These are phyloP conservation scores for Drosophila pseudotakahashii DNA, from an alignment of 2,888 invertebrate species.

Conservation along the genomic window DNA sequence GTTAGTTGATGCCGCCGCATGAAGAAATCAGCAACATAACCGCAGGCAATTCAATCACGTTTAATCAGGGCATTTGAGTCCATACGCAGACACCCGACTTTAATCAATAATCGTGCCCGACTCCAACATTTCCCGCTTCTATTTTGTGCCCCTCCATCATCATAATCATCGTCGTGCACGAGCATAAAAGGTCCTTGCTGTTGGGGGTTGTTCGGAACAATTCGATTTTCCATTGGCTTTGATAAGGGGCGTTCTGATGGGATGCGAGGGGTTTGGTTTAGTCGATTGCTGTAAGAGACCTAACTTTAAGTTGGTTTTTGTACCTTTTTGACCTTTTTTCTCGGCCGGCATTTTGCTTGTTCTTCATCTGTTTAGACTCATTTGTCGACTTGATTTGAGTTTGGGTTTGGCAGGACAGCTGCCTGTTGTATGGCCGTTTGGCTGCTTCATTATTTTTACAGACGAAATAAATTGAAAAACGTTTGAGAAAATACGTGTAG, in stretches of 20 bases:
- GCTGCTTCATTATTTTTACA: conserved; percentile 62
- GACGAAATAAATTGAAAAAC: conserved; percentile 76
- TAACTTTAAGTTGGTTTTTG: conserved; percentile 69
- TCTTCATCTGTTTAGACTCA: conserved; percentile 56
- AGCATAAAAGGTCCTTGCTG: conserved; percentile 64
- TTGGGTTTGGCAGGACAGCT: conserved; percentile 50
- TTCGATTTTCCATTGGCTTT: conserved; percentile 73
- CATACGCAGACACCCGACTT: conserved; percentile 44
- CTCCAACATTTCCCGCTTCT: conserved; percentile 9
- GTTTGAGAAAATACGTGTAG: conserved; percentile 67
- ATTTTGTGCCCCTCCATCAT: not conserved
- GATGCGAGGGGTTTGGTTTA: not conserved
- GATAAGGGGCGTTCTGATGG: conserved; percentile 56
- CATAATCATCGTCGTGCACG: conserved; percentile 48
- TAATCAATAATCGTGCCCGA: conserved; percentile 67
- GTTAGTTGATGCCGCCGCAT: conserved; percentile 18
- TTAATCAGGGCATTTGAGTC: conserved; percentile 74
- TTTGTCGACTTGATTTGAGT: conserved; percentile 67
- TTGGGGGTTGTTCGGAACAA: conserved; percentile 22
- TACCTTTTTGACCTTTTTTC: conserved; percentile 73
- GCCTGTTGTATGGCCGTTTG: conserved; percentile 32
- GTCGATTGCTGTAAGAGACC: conserved; percentile 13
- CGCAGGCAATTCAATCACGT: conserved; percentile 73
- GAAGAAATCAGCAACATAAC: conserved; percentile 52
- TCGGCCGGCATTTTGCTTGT: conserved; percentile 1